phyloP scores from a whole-genome alignment of 2,113 vertebrate genomes.

The Nycticebus coucang region DNA sequence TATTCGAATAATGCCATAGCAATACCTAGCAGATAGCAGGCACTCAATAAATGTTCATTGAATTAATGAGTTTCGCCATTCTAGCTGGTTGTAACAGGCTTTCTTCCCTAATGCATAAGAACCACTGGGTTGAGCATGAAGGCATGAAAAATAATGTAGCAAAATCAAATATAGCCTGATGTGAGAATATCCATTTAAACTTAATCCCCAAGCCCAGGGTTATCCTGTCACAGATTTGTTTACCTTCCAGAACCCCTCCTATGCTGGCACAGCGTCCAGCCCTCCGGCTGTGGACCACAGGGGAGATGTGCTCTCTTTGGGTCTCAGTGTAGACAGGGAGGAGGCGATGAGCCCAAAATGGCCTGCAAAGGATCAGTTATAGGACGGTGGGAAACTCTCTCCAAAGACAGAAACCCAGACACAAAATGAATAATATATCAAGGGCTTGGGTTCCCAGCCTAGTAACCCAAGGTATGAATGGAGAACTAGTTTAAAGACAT shows the following conservation, averaged over 20 bases:
- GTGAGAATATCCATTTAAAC: background rate
- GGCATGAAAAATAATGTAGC: background rate
- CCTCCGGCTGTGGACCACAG: background rate
- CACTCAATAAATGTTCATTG: background rate
- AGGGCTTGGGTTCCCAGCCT: background rate
- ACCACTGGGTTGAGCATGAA: background rate
- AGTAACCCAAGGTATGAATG: background rate
- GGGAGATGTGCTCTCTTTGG: background rate
- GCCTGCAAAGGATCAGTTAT: background rate
- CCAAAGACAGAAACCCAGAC: background rate
- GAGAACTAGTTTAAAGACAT: background rate
- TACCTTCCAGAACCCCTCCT: background rate
- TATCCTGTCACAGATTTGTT: background rate
- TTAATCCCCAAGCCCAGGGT: background rate
- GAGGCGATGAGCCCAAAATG: background rate
- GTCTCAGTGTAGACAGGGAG: background rate
- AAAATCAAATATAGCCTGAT: background rate
- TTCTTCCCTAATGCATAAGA: constrained; percentile 15
- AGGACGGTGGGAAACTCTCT: background rate
- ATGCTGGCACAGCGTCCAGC: background rate
- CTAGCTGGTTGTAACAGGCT: background rate
- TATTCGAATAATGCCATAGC: background rate
- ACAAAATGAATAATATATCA: background rate
- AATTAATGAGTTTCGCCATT: background rate
- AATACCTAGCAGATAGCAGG: background rate